phyloP scores from a whole-genome alignment of 2,888 invertebrate species.

The Biston stratarius region DNA sequence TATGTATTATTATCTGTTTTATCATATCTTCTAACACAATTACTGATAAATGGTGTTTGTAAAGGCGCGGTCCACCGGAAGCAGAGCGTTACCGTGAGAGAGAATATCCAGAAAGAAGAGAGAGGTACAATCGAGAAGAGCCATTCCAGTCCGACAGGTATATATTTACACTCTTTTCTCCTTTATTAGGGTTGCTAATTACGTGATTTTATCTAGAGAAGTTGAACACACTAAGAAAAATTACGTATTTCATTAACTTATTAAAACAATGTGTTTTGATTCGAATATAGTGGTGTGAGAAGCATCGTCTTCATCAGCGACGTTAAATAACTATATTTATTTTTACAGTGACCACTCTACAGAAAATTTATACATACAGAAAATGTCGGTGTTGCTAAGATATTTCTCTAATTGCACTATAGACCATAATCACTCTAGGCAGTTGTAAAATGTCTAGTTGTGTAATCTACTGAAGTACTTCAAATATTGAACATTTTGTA shows the following conservation, averaged over 20 bases:
- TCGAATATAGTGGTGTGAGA: constrained; percentile 62
- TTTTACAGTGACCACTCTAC: constrained; percentile 85
- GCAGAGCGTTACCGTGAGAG: constrained; percentile 64
- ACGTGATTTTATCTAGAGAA: constrained; percentile 12
- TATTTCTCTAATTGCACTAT: constrained; percentile 81
- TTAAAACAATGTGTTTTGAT: constrained; percentile 14
- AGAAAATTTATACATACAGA: constrained; percentile 81
- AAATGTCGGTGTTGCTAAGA: constrained; percentile 81
- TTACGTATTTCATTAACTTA: constrained; percentile 8
- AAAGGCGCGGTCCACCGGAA: constrained; percentile 70
- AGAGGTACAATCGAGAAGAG: constrained; percentile 71
- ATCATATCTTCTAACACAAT: neutral
- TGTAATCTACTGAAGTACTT: constrained; percentile 56
- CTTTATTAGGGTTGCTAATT: constrained; percentile 5
- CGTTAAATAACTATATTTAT: constrained; percentile 83
- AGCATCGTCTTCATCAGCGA: constrained; percentile 56
- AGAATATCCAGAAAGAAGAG: constrained; percentile 71
- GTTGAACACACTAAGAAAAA: constrained; percentile 26
- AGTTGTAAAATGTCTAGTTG: constrained; percentile 66
- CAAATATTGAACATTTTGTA: constrained; percentile 46
- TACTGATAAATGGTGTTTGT: neutral
- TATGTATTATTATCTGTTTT: neutral
- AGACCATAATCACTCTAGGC: constrained; percentile 78
- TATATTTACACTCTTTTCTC: constrained; percentile 33
- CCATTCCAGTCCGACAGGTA: constrained; percentile 70